Base-by-base conservation (phyloP, 2,888 invertebrate genomes). In the Xanthia icteritia region DNA sequence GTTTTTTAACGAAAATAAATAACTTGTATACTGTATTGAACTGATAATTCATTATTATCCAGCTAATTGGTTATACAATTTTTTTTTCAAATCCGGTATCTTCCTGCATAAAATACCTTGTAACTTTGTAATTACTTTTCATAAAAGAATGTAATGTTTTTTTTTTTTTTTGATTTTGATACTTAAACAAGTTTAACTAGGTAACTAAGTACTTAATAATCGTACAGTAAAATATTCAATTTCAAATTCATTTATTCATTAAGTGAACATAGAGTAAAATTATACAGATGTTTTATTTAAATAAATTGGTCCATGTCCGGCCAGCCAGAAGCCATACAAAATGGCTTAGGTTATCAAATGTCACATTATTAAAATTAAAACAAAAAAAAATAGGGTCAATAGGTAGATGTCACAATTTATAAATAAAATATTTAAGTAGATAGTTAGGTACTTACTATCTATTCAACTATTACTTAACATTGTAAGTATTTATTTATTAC, bases 401-500 rank as follows among this genome's bases (percentile, higher is more conserved):
- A 6, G 6, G 20, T 51, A 51, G 51, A 51, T 51, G 20, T 51
- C 20, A 20, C 51, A 51, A 51, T 6, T 20, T 6, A 8, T 17
- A 51, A 51, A 20, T 20, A 23, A 73, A 9, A 27, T n/a, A 36
- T 69, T 15, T 36, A 70, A 6, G 56, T 56, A 2, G 4, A 5
- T 69, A 73, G 1, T 13, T 45, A 56, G 6, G 2, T 72, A 31
- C 23, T 42, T 45, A 36, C 20, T 48, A 60, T 5, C 17, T 15
- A 56, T 6, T 58, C 17, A 54, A 64, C 15, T 45, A 68, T 65
- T 65, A 76, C 39, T 9, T 69, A 54, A 48, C 31, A 11, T 36
- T 45, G 9, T 69, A 60, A 45, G 31, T 23, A 81, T 79, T 65
- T 48, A 65, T 63, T 80, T 36, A 54, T 64, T 36, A 42, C 56